A percentile compares a stretch with the other conserved stretches of the same genome.
Conservation (phyloP, 2,113 vertebrate species). For the Numenius arquata region DNA sequence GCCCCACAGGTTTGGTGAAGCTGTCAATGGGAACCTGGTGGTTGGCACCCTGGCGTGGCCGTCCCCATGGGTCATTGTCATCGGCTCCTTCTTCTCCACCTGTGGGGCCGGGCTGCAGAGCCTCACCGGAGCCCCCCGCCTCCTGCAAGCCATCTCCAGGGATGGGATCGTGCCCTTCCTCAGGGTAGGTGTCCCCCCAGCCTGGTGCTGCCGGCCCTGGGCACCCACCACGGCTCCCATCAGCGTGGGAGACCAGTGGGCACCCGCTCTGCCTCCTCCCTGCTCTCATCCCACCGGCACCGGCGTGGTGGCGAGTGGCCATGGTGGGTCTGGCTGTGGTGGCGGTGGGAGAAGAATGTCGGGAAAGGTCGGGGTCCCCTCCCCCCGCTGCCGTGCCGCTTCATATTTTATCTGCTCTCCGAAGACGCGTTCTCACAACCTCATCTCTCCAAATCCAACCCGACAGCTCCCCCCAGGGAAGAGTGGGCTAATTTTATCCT, state of each 20-base stretch:
- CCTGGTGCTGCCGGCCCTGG: fast-evolving
- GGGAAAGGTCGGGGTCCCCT: slow-evolving; percentile 9
- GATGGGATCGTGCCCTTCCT: slow-evolving; percentile 94
- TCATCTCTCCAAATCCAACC: slow-evolving; percentile 49
- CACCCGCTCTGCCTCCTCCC: not conserved
- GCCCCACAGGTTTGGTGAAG: slow-evolving; percentile 88
- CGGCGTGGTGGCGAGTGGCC: fast-evolving
- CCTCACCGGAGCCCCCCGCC: slow-evolving; percentile 92
- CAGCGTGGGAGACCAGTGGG: not conserved
- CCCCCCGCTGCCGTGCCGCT: not conserved
- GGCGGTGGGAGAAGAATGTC: not conserved
- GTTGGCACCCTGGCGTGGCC: slow-evolving; percentile 96
- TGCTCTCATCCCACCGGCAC: not conserved
- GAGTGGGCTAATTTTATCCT: slow-evolving; percentile 56
- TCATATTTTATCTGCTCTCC: slow-evolving; percentile 36
- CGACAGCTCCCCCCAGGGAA: slow-evolving; percentile 63
- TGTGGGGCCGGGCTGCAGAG: slow-evolving; percentile 96
- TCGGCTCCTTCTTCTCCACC: slow-evolving; percentile 97
- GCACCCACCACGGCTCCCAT: fast-evolving
- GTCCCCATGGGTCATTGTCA: slow-evolving; percentile 95
- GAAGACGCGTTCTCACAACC: slow-evolving; percentile 45
- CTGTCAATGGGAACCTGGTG: slow-evolving; percentile 93
- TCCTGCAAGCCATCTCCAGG: slow-evolving; percentile 93
- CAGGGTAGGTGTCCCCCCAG: slow-evolving; percentile 75
- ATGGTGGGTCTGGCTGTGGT: not conserved